Percentiles rank a stretch among this genome's conserved stretches.
phyloP scores from a whole-genome alignment of 30 jellyfish, hydroid and myxozoan genomes.

The Cassiopea xamachana region DNA sequence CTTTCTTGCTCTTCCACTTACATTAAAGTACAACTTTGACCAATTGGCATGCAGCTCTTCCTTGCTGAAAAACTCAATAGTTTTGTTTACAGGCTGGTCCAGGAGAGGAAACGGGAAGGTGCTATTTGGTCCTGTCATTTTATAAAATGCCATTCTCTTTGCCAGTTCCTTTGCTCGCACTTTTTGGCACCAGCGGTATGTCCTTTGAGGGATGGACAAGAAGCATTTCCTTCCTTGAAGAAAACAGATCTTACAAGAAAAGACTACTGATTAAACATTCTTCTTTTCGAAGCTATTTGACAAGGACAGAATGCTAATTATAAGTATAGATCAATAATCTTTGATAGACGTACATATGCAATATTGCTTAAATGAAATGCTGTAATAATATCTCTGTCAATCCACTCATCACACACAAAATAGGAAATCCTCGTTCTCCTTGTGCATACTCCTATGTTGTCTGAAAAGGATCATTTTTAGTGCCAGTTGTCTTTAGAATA shows the following conservation, averaged over 20 bases:
- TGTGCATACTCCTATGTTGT: too few species aligned
- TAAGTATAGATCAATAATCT: too few species aligned
- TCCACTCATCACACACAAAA: too few species aligned
- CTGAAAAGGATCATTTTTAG: too few species aligned
- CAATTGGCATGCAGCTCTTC: conserved; percentile 74
- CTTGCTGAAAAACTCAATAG: conserved; percentile 36
- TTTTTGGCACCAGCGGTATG: conserved; percentile 3
- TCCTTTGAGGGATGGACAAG: conserved; percentile 36
- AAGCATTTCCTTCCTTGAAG: conserved; percentile 1
- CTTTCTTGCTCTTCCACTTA: conserved; percentile 5
- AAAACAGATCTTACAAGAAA: background rate
- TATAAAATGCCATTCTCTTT: conserved; percentile 9
- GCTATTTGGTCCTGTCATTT: conserved; percentile 31
- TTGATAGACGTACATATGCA: too few species aligned
- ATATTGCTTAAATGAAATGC: too few species aligned
- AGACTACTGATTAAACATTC: too few species aligned
- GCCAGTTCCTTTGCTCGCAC: conserved; percentile 2
- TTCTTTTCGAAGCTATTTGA: too few species aligned
- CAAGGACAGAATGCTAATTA: too few species aligned
- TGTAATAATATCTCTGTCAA: too few species aligned
- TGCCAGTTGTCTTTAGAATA: too few species aligned
- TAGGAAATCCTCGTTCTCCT: too few species aligned
- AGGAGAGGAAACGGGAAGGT: conserved; percentile 58
- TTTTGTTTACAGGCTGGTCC: conserved; percentile 50
- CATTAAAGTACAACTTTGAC: conserved; percentile 71